phyloP scores from a whole-genome alignment of 2,888 invertebrate genomes.

The Scrobipalpa atriplicella region DNA sequence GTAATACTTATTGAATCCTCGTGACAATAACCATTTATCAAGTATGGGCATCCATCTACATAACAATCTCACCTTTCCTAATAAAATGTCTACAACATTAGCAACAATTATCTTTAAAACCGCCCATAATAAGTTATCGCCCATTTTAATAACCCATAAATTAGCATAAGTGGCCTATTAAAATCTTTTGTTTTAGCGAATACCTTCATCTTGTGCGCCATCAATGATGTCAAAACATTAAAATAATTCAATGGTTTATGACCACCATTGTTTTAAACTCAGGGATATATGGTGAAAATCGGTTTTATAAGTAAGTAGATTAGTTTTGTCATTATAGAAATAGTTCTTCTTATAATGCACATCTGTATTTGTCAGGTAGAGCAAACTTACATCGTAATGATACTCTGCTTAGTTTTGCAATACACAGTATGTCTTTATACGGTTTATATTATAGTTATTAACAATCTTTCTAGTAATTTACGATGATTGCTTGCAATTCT shows the following conservation, averaged over 20 bases:
- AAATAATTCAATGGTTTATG: slow-evolving; percentile 27
- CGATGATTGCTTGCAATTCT: background rate
- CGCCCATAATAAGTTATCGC: slow-evolving; percentile 7
- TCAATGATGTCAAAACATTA: slow-evolving; percentile 31
- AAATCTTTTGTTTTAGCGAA: slow-evolving; percentile 28
- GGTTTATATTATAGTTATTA: background rate
- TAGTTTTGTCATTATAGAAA: slow-evolving; percentile 8
- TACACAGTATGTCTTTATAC: background rate
- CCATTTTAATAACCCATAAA: slow-evolving; percentile 28
- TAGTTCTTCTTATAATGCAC: background rate
- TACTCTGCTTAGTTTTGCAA: background rate
- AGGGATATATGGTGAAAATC: background rate
- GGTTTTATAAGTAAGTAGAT: slow-evolving; percentile 8
- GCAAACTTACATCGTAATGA: background rate
- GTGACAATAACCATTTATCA: background rate
- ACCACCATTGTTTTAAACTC: slow-evolving; percentile 18
- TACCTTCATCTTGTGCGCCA: slow-evolving; percentile 24
- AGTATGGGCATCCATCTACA: slow-evolving; percentile 23
- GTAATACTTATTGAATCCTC: background rate
- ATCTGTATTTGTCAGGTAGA: slow-evolving; percentile 11
- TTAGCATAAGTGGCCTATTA: slow-evolving; percentile 32
- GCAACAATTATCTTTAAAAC: slow-evolving; percentile 17
- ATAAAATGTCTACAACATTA: slow-evolving; percentile 9
- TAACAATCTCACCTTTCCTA: slow-evolving; percentile 24
- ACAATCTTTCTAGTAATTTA: background rate